Evolutionary conservation across 2,113 vertebrate genomes (phyloP).

Genomic region (Aleadryas rufinucha): DNA sequence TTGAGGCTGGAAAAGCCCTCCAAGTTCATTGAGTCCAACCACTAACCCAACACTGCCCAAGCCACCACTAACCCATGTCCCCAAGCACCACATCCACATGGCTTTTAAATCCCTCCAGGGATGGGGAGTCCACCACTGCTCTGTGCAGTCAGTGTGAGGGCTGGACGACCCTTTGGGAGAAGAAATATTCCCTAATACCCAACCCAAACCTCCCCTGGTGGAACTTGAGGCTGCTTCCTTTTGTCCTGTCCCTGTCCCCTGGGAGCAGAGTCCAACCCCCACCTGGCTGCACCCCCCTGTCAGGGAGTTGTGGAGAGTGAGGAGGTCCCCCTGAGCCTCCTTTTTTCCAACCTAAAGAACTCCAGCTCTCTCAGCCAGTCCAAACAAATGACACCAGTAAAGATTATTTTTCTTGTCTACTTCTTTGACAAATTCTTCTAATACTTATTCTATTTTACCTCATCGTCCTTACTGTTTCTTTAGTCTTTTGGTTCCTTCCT

Average conservation of each 20-base stretch:
- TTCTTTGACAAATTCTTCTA: not conserved
- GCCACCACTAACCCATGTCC: not conserved
- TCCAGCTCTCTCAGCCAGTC: not conserved
- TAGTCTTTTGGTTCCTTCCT: not conserved
- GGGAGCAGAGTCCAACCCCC: not conserved
- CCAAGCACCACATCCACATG: not conserved
- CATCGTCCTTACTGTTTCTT: not conserved
- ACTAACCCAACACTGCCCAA: not conserved
- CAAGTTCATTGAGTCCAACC: not conserved
- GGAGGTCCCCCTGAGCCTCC: not conserved
- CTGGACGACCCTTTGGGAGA: not conserved
- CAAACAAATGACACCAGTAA: not conserved
- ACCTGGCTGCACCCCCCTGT: not conserved
- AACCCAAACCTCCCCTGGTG: not conserved
- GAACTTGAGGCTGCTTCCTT: not conserved
- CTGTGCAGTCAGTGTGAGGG: not conserved
- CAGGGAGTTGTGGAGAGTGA: not conserved
- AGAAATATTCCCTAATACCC: not conserved
- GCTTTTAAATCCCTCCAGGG: not conserved
- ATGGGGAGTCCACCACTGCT: not conserved
- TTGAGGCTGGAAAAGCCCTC: not conserved
- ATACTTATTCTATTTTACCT: not conserved
- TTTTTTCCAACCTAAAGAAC: not conserved
- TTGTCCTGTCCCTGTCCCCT: not conserved
- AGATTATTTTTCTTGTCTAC: not conserved